Conservation (phyloP, 2,888 invertebrate genomes). For the Cryptocheilus praepositus region DNA sequence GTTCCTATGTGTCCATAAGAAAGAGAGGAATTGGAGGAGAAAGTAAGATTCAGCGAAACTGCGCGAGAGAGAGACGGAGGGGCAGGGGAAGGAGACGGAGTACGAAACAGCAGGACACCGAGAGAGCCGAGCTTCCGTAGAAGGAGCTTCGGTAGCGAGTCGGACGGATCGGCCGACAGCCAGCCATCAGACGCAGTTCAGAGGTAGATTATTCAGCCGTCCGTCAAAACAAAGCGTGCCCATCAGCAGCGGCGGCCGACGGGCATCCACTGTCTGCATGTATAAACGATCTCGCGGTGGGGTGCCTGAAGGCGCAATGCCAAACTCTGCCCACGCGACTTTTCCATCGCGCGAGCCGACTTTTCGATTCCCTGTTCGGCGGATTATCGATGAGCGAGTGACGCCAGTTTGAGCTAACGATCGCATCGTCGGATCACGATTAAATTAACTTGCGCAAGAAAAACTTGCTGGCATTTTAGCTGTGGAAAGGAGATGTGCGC, state of each 20-base stretch:
- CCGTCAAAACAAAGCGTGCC: slow-evolving; percentile 67
- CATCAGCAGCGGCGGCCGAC: slow-evolving; percentile 61
- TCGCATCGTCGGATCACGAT: background rate
- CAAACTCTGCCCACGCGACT: slow-evolving; percentile 44
- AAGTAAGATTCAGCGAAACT: slow-evolving; percentile 23
- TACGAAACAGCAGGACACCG: slow-evolving; percentile 50
- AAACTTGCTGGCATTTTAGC: no score
- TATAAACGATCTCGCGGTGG: slow-evolving; percentile 60
- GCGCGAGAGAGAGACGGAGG: slow-evolving; percentile 5
- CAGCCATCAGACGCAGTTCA: slow-evolving; percentile 57
- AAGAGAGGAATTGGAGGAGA: slow-evolving; percentile 13
- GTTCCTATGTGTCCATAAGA: background rate
- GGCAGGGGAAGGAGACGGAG: slow-evolving; percentile 13
- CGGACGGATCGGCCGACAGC: slow-evolving; percentile 50
- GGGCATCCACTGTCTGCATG: slow-evolving; percentile 58
- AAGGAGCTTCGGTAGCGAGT: slow-evolving; percentile 57
- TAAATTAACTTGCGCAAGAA: no score
- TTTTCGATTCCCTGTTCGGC: background rate
- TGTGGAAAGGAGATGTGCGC: no score
- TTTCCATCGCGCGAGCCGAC: background rate
- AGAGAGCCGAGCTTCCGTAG: slow-evolving; percentile 60
- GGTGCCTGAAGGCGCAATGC: slow-evolving; percentile 56
- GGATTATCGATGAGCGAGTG: slow-evolving; percentile 2
- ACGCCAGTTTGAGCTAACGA: background rate
- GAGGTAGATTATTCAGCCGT: slow-evolving; percentile 67